Percentiles rank a stretch among this genome's conserved stretches.
phyloP scores from a whole-genome alignment of 2,113 vertebrate species.

The Xiphophorus hellerii region DNA sequence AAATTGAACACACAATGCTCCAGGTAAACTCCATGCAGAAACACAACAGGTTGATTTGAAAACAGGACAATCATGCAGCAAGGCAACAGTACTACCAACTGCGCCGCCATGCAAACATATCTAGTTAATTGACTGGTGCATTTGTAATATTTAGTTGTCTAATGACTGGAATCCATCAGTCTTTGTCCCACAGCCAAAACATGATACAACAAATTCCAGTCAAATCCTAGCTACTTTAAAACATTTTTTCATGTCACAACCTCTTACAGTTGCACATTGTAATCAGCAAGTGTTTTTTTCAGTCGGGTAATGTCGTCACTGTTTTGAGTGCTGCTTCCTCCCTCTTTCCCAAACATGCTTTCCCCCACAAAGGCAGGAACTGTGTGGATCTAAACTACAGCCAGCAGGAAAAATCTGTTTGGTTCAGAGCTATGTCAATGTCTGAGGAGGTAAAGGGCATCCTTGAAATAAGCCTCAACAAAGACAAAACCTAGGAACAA shows the following conservation, averaged over 20 bases:
- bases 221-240: neutral
- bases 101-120: neutral
- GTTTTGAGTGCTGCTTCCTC: conserved; percentile 60
- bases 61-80: neutral
- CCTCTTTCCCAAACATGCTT: conserved; percentile 39
- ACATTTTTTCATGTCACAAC: neutral
- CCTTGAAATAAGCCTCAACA: conserved; percentile 21
- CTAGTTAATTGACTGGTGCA: neutral
- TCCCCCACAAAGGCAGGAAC: conserved; percentile 73
- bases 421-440: conserved; percentile 46
- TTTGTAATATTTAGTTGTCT: neutral
- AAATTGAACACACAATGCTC: too few relatives aligned
- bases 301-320: conserved; percentile 30
- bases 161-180: neutral
- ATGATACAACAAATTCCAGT: neutral
- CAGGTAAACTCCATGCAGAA: too few relatives aligned
- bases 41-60: neutral
- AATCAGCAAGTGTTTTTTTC: conserved; percentile 2
- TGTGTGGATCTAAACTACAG: conserved; percentile 49
- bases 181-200: neutral
- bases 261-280: neutral
- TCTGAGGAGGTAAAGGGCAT: conserved; percentile 63
- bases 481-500: conserved; percentile 45
- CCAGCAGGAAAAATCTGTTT: conserved; percentile 63
- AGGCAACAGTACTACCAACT: neutral